These are phyloP conservation scores for Cryptotis parvus DNA, from an alignment of 2,113 vertebrate species.

Conservation along the genomic window DNA sequence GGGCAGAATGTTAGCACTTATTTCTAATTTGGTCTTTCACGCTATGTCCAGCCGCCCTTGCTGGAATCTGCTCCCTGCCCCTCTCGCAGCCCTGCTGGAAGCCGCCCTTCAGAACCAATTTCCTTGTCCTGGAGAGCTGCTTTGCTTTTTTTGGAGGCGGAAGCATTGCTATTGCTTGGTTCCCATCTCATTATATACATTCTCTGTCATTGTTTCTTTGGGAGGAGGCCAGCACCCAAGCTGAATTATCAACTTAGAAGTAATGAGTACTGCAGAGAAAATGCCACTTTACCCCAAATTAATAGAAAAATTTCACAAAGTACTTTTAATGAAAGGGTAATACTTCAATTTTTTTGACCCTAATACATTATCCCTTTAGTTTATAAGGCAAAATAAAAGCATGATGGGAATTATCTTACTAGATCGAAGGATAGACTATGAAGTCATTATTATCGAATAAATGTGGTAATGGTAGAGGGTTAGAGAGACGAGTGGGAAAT, in stretches of 20 bases:
- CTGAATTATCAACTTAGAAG: background rate
- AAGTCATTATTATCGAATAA: constrained; percentile 32
- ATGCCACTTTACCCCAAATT: background rate
- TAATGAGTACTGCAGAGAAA: background rate
- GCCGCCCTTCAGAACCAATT: background rate
- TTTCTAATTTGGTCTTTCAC: background rate
- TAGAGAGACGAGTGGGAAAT: background rate
- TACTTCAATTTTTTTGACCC: background rate
- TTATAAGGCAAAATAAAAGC: constrained; percentile 29
- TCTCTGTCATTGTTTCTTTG: background rate
- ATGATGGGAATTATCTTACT: background rate
- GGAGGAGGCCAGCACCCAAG: background rate
- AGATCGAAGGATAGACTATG: background rate
- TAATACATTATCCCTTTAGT: constrained; percentile 11
- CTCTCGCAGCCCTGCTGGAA: background rate
- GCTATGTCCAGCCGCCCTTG: background rate
- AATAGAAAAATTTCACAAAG: constrained; percentile 12
- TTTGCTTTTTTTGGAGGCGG: background rate
- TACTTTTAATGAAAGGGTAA: background rate
- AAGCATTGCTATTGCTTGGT: background rate
- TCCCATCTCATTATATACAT: background rate
- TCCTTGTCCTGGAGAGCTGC: background rate
- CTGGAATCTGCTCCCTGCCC: background rate
- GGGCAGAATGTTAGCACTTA: background rate
- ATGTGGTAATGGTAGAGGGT: background rate